These are phyloP conservation scores for Coreius guichenoti DNA, from an alignment of 2,797 vertebrate genomes.

Conservation along the genomic window DNA sequence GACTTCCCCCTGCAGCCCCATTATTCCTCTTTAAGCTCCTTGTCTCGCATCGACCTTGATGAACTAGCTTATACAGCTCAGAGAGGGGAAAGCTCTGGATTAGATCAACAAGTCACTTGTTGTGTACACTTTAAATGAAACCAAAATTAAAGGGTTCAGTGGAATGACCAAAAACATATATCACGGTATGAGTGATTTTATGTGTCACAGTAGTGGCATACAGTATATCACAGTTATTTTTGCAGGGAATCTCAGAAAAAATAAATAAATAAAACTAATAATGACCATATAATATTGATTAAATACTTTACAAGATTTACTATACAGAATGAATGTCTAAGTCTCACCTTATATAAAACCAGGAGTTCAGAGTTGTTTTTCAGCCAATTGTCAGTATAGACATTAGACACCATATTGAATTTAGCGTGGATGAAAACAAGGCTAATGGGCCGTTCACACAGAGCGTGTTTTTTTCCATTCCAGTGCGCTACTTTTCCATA, in stretches of 20 bases:
- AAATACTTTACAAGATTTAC: background rate
- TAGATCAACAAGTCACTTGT: slow-evolving; percentile 21
- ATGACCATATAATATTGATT: background rate
- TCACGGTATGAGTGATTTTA: background rate
- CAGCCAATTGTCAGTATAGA: background rate
- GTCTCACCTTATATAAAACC: background rate
- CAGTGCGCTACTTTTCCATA: too few relatives aligned
- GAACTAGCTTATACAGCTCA: slow-evolving; percentile 16
- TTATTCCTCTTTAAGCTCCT: slow-evolving; percentile 35
- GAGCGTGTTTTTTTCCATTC: too few relatives aligned
- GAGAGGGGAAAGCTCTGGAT: slow-evolving; percentile 21
- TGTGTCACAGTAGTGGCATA: background rate
- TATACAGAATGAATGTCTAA: background rate
- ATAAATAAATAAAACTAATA: background rate
- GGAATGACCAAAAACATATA: background rate
- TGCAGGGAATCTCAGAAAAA: background rate
- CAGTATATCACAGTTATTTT: background rate
- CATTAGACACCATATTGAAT: background rate
- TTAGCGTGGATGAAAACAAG: background rate
- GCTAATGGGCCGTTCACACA: background rate
- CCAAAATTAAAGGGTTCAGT: background rate
- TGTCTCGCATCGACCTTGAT: slow-evolving; percentile 38
- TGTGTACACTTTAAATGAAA: slow-evolving; percentile 1
- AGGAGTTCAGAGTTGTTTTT: background rate
- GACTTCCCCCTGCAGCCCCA: slow-evolving; percentile 21